Conservation (phyloP, 2,797 vertebrate species). For the Alectoris magna region DNA sequence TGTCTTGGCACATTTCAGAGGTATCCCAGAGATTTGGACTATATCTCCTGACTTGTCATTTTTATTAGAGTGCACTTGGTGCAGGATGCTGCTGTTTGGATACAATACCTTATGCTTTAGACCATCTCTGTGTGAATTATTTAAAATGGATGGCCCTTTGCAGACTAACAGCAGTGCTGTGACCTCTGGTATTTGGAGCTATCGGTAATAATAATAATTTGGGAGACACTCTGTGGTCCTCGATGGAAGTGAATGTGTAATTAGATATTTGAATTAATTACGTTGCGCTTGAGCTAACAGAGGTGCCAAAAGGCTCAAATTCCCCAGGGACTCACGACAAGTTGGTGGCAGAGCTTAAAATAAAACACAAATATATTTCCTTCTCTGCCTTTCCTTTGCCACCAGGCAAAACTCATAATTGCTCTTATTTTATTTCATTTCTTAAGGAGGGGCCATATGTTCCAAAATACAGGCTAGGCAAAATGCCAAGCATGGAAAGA, state of each 20-base stretch:
- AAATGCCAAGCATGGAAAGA: background rate
- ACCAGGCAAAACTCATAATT: background rate
- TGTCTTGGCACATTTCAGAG: background rate
- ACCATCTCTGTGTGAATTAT: background rate
- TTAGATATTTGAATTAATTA: conserved; percentile 42
- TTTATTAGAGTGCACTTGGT: background rate
- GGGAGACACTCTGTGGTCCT: background rate
- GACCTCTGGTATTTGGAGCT: background rate
- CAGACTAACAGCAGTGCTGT: background rate
- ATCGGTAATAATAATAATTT: background rate
- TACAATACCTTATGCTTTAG: background rate
- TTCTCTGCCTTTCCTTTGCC: background rate
- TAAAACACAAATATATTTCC: background rate
- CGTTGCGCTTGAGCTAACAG: background rate
- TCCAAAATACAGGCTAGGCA: background rate
- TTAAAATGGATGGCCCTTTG: background rate
- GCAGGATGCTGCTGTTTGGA: accelerated
- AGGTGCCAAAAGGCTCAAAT: conserved; percentile 38
- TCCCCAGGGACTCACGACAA: background rate
- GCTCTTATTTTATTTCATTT: background rate
- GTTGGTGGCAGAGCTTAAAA: background rate
- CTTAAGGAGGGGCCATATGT: background rate
- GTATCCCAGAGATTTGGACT: background rate
- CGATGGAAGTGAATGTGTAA: background rate
- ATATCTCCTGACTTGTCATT: background rate